Conservation (phyloP, 2,888 invertebrate genomes). For the Ferrisia virgata region DNA sequence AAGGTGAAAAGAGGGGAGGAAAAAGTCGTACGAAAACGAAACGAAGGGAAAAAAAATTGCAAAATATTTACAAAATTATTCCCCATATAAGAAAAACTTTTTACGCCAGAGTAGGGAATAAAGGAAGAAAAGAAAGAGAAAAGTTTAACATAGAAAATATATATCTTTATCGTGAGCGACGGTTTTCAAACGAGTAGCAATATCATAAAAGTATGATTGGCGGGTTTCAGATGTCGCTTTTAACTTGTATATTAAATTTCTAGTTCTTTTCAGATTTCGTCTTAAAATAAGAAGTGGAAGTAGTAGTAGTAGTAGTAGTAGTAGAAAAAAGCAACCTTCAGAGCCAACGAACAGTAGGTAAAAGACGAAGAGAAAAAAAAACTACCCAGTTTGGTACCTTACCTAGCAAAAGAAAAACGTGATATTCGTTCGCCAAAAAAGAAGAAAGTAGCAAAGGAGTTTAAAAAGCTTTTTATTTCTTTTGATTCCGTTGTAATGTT, state of each 20-base stretch:
- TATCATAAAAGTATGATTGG: slow-evolving; percentile 28
- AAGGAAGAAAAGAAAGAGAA: neutral
- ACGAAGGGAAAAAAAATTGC: neutral
- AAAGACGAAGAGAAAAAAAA: neutral
- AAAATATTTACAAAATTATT: slow-evolving; percentile 22
- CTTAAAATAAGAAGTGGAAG: neutral
- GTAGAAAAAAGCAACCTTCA: neutral
- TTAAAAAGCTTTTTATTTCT: slow-evolving; percentile 29
- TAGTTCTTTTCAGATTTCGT: slow-evolving; percentile 20
- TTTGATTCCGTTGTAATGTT: slow-evolving; percentile 27
- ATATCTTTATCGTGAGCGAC: neutral
- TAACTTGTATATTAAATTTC: slow-evolving; percentile 30
- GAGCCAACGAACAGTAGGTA: neutral
- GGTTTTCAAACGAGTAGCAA: slow-evolving; percentile 22
- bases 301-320: neutral
- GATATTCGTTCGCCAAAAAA: slow-evolving; percentile 26
- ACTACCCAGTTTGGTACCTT: neutral
- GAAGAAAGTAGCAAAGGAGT: slow-evolving; percentile 26
- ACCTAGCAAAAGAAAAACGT: slow-evolving; percentile 29
- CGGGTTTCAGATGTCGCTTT: slow-evolving; percentile 32
- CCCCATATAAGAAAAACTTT: neutral
- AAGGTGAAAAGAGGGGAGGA: no score
- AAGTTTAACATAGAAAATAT: neutral
- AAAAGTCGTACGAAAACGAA: no score
- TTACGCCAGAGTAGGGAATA: neutral